Base-by-base conservation (phyloP, 2,113 vertebrate species). In the Brachypodius melanocephalos region DNA sequence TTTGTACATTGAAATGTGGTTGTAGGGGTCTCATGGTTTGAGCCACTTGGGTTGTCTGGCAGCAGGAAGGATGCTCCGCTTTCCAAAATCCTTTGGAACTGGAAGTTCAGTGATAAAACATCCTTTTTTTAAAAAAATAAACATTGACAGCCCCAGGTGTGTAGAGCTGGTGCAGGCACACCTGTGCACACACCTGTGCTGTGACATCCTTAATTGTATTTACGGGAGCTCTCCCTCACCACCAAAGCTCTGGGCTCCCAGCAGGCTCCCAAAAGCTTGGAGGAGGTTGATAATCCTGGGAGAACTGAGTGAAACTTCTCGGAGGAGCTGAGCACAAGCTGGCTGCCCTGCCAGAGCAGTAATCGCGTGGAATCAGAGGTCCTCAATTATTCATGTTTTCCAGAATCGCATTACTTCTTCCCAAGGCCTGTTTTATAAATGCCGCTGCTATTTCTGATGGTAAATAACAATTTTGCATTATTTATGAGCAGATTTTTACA, bases 401-500 rank as follows among this genome's bases (percentile, higher is more conserved):
- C 85, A 95, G 94, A 91, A 93, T 91, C 90, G 16, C 88, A 45
- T 93, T 84, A 32, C 82, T 90, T 55, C 79, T 96, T 83, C 82
- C 95, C 96, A 83, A 79, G 79, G 85, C 88, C 91, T 71, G 93
- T 77, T 93, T 93, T 90, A 66, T 91, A 93, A 94, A 91, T 52
- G 95, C 91, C 67, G 88, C 88, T 94, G 88, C 93, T 96, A 91
- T 96, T 96, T 96, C 92, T 93, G 90, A 94, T 85, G 93, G 94
- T 89, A 96, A 96, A 95, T 90, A 96, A 94, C 95, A 95, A 94
- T 93, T 96, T 59, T 96, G 91, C 93, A 96, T 97, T 96, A 97
- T 96, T 97, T 96, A 96, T 95, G 94, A 67, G 69, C 46, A 55
- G 90, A 95, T 95, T 97, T 86, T 81, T 94, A 97, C 96, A 84